Evolutionary conservation across 1,140 invertebrate species (phyloP), one percentile per base, ranked within the genome.

Genomic region (Drosophila lowei): DNA sequence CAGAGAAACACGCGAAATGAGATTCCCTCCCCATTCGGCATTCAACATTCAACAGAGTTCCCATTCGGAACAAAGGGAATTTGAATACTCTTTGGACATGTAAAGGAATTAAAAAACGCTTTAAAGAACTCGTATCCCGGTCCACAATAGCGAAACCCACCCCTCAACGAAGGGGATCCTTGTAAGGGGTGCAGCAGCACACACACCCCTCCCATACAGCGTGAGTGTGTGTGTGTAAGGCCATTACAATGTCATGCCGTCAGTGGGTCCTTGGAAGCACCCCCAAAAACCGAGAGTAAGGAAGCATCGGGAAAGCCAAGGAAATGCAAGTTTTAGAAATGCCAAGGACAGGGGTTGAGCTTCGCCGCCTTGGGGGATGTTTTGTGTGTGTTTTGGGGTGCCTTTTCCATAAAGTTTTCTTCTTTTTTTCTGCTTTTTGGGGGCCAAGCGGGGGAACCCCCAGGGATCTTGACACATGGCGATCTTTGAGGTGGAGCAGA

Each of bases 191-290:
- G 74, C 73, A 49, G 60, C 21, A 38, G 43, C 46, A 42, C 68
- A 76, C 59, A 18, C 34, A 38, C 34, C 11, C 34, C 34, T 9
- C 30, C 9, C 34, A 58, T 63, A 47, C 79, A 79, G 79, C 76
- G 61, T 67, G 79, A 66, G 75, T 18, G 84, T 84, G 81, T 58
- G 81, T 81, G 77, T 83, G 83, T 78, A 76, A 38, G 76, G 72
- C 84, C 80, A 86, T 86, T 86, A 86, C 83, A 86, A 86, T 86
- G 83, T 88, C 83, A 86, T 86, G 83, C 88, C 78, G 83, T 86
- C 78, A 86, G 30, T 86, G 66, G 83, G 83, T 86, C 83, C 84
- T 88, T 88, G 83, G 78, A 86, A 86, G 83, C 83, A 86, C 83
- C 83, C 83, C 72, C 34, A 38, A 38, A 38, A 76, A 76, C 64